Percentiles rank a stretch among this genome's conserved stretches.
Evolutionary conservation across 2,888 invertebrate genomes (phyloP).

Genomic region (Pseudococcus jackbeardsleyi): DNA sequence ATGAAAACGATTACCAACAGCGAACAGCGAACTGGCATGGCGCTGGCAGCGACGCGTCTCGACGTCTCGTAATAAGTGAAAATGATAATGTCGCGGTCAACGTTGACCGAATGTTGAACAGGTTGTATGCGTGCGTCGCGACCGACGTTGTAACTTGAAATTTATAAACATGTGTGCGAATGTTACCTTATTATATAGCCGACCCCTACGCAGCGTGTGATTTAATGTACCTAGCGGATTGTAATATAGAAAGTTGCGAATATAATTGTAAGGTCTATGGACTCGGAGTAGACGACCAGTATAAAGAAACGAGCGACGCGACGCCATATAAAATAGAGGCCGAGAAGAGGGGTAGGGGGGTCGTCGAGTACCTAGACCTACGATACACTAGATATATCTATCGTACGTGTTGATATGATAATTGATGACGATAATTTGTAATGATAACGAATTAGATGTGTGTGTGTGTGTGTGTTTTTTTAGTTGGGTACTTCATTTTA

Average conservation of each 20-base stretch:
- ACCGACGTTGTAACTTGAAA: neutral
- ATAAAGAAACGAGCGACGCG: neutral
- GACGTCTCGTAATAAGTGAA: slow-evolving; percentile 31
- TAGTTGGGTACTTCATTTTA: too few species aligned
- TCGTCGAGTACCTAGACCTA: neutral
- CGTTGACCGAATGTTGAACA: slow-evolving; percentile 19
- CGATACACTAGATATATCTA: neutral
- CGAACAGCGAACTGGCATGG: neutral
- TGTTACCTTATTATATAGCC: neutral
- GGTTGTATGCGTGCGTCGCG: neutral
- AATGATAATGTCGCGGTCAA: slow-evolving; percentile 13
- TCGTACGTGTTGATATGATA: neutral
- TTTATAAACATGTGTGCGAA: neutral
- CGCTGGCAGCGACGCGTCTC: too few species aligned
- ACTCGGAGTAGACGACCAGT: neutral
- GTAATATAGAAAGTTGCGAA: slow-evolving; percentile 26
- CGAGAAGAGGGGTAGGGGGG: too few species aligned
- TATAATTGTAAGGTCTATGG: too few species aligned
- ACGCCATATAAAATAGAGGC: neutral
- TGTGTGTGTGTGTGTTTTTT: neutral
- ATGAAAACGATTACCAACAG: neutral
- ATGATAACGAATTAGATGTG: neutral
- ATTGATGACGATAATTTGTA: slow-evolving; percentile 11
- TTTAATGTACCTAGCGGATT: slow-evolving; percentile 20
- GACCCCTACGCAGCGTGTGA: neutral